Evolutionary conservation across 2,888 invertebrate species (phyloP).

Genomic region (Lasioglossum oenotherae): DNA sequence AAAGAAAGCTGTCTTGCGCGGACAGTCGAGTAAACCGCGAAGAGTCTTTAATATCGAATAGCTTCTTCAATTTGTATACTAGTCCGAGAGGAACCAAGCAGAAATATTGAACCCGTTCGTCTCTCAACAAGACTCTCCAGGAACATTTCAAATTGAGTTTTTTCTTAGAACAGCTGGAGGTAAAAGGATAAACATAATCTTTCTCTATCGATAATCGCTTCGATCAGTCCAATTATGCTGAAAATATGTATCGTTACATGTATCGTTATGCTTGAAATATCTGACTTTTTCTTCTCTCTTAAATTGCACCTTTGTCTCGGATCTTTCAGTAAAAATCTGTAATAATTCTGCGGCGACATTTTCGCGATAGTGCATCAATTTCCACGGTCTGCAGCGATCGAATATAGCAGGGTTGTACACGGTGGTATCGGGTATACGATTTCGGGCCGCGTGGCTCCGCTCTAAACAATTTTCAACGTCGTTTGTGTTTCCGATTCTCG

Average conservation of each 20-base stretch:
- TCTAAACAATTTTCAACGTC: constrained; percentile 6
- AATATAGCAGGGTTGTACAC: neutral
- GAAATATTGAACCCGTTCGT: neutral
- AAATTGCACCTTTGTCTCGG: neutral
- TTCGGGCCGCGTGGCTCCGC: neutral
- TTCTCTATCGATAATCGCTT: neutral
- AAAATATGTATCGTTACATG: neutral
- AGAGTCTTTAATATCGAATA: constrained; percentile 1
- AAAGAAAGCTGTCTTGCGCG: neutral
- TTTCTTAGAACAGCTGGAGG: neutral
- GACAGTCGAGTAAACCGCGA: neutral
- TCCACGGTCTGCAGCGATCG: neutral
- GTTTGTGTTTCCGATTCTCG: constrained; percentile 16
- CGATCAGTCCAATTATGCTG: neutral
- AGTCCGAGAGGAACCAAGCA: neutral
- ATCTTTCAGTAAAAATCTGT: neutral
- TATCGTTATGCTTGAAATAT: neutral
- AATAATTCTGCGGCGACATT: neutral
- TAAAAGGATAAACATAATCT: neutral
- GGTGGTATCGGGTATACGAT: neutral
- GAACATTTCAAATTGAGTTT: constrained; percentile 10
- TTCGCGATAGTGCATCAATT: neutral
- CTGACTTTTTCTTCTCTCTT: neutral
- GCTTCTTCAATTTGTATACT: neutral
- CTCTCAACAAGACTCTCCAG: neutral